Evolutionary conservation across 1,140 invertebrate genomes (phyloP).

Genomic region (Elysia chlorotica): DNA sequence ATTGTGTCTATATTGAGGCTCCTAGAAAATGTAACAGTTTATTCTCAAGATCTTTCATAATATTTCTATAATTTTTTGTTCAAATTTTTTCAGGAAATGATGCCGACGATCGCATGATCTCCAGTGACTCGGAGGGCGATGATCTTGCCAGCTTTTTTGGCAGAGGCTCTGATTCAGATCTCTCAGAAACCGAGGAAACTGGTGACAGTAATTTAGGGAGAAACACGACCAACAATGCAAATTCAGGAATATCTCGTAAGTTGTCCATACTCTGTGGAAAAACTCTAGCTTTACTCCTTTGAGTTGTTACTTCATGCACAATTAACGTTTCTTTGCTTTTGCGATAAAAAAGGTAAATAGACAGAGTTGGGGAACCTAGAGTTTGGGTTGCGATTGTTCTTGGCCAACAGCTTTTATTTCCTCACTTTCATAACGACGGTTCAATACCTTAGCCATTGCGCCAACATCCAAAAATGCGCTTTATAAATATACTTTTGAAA

Average conservation of each 20-base stretch:
- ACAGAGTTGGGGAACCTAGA: no score
- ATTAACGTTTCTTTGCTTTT: no score
- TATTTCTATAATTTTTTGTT: neutral
- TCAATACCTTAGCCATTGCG: no score
- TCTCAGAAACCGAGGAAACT: conserved; percentile 38
- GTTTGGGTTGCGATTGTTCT: no score
- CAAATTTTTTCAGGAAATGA: conserved; percentile 18
- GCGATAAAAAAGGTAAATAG: no score
- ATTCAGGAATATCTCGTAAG: conserved; percentile 6
- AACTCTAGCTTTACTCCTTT: no score
- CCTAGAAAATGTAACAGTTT: neutral
- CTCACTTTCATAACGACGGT: no score
- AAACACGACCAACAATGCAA: conserved; percentile 23
- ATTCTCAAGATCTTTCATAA: neutral
- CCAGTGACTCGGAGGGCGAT: conserved; percentile 40
- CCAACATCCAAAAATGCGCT: no score
- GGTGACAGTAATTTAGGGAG: conserved; percentile 22
- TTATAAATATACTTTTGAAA: no score
- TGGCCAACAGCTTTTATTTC: no score
- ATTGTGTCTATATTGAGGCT: neutral
- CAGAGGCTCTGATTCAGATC: conserved; percentile 52
- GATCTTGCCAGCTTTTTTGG: conserved; percentile 50
- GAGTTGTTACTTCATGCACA: no score
- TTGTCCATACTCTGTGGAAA: no score
- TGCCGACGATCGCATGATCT: conserved; percentile 40